phyloP scores from a whole-genome alignment of 1,140 invertebrate species.

The Pollicipes pollicipes region DNA sequence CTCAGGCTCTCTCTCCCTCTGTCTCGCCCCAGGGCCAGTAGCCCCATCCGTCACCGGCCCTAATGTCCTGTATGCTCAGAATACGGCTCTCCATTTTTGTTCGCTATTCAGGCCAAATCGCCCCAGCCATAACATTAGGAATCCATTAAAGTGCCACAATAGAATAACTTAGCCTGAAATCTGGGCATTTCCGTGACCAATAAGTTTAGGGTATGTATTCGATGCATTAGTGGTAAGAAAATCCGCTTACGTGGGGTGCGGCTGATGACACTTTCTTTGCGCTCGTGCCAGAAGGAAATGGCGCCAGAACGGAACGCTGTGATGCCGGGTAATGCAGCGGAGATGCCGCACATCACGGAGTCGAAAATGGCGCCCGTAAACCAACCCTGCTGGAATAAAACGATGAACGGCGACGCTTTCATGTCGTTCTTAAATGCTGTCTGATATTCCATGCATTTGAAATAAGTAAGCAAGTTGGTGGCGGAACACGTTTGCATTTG shows the following conservation, averaged over 20 bases:
- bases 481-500: no score
- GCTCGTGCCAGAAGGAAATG: background rate
- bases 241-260: background rate
- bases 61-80: background rate
- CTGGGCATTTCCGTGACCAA: background rate
- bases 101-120: background rate
- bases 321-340: no score
- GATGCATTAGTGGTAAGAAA: background rate
- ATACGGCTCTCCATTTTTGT: background rate
- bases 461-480: no score
- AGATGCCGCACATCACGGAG: no score
- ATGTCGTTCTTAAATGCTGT: no score
- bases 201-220: background rate
- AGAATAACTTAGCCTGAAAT: conserved; percentile 1
- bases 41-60: background rate
- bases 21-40: no score
- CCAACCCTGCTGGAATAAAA: no score
- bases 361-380: no score
- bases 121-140: background rate
- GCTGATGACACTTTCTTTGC: background rate
- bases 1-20: no score
- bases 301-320: background rate
- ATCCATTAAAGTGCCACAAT: background rate
- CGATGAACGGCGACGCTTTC: no score
- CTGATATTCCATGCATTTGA: no score